A percentile compares a stretch with the other conserved stretches of the same genome.
These are phyloP conservation scores for Neolamprologus kungweensis DNA, from an alignment of 2,113 vertebrate genomes.

Conservation along the genomic window DNA sequence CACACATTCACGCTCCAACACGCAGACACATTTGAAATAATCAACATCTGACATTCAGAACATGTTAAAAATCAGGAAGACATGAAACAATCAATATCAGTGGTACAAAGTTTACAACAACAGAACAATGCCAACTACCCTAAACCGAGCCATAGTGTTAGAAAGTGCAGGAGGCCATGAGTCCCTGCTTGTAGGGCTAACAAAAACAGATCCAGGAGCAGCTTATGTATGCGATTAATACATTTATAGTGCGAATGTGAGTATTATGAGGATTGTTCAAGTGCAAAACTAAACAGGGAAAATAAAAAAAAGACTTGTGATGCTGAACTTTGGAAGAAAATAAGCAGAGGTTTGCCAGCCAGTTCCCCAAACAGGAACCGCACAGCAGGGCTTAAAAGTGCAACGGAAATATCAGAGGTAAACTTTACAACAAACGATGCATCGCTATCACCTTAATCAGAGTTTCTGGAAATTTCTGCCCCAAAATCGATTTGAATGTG, in stretches of 20 bases:
- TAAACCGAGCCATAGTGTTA: constrained; percentile 12
- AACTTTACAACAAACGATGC: background rate
- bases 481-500: background rate
- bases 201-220: background rate
- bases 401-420: background rate
- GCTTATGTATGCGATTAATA: background rate
- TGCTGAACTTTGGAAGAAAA: background rate
- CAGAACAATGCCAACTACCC: background rate
- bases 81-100: background rate
- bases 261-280: background rate
- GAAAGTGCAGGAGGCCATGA: constrained; percentile 7
- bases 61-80: background rate
- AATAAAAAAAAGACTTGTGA: background rate
- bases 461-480: background rate
- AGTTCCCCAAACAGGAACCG: background rate
- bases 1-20: background rate
- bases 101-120: background rate
- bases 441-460: background rate
- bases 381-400: constrained; percentile 27
- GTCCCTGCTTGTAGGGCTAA: background rate
- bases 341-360: background rate
- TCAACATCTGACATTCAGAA: background rate
- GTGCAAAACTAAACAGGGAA: background rate
- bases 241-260: background rate
- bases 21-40: background rate